A percentile compares a stretch with the other conserved stretches of the same genome.
Evolutionary conservation across 1,140 invertebrate genomes (phyloP).

Genomic region (Episyrphus balteatus): DNA sequence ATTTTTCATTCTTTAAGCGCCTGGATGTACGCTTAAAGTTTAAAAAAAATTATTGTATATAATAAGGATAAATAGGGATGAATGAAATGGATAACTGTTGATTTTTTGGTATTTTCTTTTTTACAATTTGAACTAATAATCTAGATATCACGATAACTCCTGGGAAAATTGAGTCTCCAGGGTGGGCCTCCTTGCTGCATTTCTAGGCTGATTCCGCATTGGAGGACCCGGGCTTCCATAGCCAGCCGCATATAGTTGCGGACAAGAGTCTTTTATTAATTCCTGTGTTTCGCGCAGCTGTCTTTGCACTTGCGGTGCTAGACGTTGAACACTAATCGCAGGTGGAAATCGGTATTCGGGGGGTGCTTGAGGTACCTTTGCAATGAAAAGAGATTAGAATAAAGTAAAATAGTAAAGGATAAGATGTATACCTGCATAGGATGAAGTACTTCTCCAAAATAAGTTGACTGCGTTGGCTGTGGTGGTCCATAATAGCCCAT

Average conservation of each 20-base stretch:
- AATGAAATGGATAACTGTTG: too few species aligned
- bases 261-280: conserved; percentile 38
- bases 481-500: conserved; percentile 25
- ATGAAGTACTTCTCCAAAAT: conserved; percentile 33
- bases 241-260: conserved; percentile 34
- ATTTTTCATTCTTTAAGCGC: too few species aligned
- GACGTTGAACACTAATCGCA: conserved; percentile 33
- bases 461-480: conserved; percentile 21
- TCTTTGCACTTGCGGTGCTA: conserved; percentile 35
- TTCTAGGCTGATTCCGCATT: conserved; percentile 32
- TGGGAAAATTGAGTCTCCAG: conserved; percentile 38
- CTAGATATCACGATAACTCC: conserved; percentile 39
- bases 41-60: too few species aligned
- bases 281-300: conserved; percentile 36
- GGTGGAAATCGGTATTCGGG: conserved; percentile 35
- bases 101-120: too few species aligned
- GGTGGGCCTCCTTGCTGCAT: conserved; percentile 36
- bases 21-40: too few species aligned
- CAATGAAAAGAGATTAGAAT: not conserved
- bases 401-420: not conserved
- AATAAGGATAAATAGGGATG: too few species aligned
- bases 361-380: conserved; percentile 16
- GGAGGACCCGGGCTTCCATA: conserved; percentile 35
- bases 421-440: conserved; percentile 23
- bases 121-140: conserved; percentile 19